A percentile compares a stretch with the other conserved stretches of the same genome.
Evolutionary conservation across 2,797 vertebrate species (phyloP).

Genomic region (Enteromius radiatus): DNA sequence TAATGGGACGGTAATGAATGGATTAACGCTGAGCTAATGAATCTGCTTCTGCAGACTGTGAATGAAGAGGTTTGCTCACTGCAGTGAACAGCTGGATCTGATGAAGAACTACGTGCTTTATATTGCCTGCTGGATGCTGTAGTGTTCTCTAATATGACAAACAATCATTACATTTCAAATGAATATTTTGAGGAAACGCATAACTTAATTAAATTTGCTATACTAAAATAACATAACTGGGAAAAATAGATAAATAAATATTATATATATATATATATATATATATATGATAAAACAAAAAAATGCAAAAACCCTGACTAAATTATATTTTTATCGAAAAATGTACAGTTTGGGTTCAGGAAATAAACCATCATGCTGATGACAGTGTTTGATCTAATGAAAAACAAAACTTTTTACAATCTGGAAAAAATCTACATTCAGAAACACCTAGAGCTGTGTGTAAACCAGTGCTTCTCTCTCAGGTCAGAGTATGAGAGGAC

Average conservation of each 20-base stretch:
- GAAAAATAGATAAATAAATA: no score
- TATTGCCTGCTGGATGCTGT: background rate
- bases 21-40: slow-evolving; percentile 86
- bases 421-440: slow-evolving; percentile 52
- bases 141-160: background rate
- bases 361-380: background rate
- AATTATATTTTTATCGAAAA: background rate
- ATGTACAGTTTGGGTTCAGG: background rate
- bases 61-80: slow-evolving; percentile 82
- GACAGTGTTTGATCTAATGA: background rate
- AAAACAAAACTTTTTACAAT: slow-evolving; percentile 2
- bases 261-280: no score
- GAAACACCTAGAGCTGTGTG: slow-evolving; percentile 41
- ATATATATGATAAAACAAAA: no score
- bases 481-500: slow-evolving; percentile 74
- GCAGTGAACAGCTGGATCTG: slow-evolving; percentile 84
- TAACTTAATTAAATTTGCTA: no score
- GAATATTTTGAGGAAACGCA: no score
- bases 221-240: no score
- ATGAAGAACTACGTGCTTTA: slow-evolving; percentile 65
- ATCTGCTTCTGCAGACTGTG: slow-evolving; percentile 87
- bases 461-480: slow-evolving; percentile 81
- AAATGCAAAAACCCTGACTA: background rate
- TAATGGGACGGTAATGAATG: slow-evolving; percentile 90
- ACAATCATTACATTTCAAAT: background rate